A percentile compares a stretch with the other conserved stretches of the same genome.
These are phyloP conservation scores for Drosophila tropicalis DNA, from an alignment of 1,140 invertebrate genomes.

Conservation along the genomic window DNA sequence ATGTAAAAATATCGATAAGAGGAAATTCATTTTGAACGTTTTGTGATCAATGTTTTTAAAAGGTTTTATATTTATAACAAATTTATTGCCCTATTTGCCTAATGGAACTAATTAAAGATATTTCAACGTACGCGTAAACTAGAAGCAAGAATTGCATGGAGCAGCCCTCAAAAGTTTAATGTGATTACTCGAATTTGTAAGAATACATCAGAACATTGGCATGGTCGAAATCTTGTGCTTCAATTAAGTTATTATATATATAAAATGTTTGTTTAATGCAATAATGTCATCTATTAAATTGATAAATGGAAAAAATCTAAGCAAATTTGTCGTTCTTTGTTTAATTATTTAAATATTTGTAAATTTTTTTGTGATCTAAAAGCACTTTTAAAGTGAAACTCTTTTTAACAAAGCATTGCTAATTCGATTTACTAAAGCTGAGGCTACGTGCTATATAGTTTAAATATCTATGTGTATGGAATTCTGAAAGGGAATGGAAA, in stretches of 20 bases:
- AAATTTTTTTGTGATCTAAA: slow-evolving; percentile 42
- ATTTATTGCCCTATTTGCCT: too few relatives aligned
- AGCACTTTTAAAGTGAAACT: slow-evolving; percentile 67
- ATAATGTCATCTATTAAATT: slow-evolving; percentile 23
- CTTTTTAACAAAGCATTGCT: slow-evolving; percentile 75
- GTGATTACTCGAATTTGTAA: too few relatives aligned
- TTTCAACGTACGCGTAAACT: too few relatives aligned
- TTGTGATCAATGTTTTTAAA: too few relatives aligned
- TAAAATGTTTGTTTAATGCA: not conserved
- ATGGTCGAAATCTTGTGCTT: not conserved
- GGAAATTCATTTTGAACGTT: too few relatives aligned
- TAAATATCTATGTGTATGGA: slow-evolving; percentile 28
- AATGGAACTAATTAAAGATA: too few relatives aligned
- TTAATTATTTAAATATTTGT: slow-evolving; percentile 8
- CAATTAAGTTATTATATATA: not conserved
- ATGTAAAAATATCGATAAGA: too few relatives aligned
- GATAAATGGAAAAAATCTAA: slow-evolving; percentile 11
- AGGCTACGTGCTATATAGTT: slow-evolving; percentile 62
- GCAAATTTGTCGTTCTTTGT: not conserved
- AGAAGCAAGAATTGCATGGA: too few relatives aligned
- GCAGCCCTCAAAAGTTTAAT: too few relatives aligned
- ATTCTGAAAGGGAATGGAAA: slow-evolving; percentile 48
- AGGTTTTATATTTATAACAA: too few relatives aligned
- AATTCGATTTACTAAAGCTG: slow-evolving; percentile 73
- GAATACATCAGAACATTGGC: not conserved